phyloP scores from a whole-genome alignment of 2,797 vertebrate species.

The Bufotes viridis region DNA sequence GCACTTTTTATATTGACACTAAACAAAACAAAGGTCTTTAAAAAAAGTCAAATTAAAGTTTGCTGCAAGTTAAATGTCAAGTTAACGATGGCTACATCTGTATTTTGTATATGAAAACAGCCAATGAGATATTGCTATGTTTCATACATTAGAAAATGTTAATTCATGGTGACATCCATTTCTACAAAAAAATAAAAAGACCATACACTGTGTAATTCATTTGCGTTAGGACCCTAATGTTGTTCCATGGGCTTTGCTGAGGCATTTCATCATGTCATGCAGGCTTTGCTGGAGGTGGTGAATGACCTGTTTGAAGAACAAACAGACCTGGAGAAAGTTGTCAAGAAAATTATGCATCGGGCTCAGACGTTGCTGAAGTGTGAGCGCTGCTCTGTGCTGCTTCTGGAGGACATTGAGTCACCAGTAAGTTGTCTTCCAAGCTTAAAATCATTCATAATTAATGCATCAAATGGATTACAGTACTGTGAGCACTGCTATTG shows the following conservation, averaged over 20 bases:
- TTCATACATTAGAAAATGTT: not conserved
- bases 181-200: not conserved
- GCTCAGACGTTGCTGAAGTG: conserved; percentile 96
- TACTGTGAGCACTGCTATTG: not conserved
- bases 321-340: conserved; percentile 98
- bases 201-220: not conserved
- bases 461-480: not conserved
- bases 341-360: conserved; percentile 99
- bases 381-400: conserved; percentile 94
- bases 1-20: too few species aligned
- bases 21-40: too few species aligned
- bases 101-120: not conserved
- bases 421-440: conserved; percentile 78
- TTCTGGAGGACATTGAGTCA: conserved; percentile 97
- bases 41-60: too few species aligned
- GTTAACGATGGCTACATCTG: not conserved
- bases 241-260: conserved; percentile 2
- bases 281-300: conserved; percentile 97
- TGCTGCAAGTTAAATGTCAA: too few species aligned
- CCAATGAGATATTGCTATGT: not conserved
- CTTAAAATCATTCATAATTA: conserved; percentile 46
- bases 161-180: not conserved
- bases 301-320: conserved; percentile 99
- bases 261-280: conserved; percentile 63
- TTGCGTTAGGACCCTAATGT: not conserved